These are phyloP conservation scores for Hofmannophila pseudospretella DNA, from an alignment of 2,888 invertebrate species.

Conservation along the genomic window DNA sequence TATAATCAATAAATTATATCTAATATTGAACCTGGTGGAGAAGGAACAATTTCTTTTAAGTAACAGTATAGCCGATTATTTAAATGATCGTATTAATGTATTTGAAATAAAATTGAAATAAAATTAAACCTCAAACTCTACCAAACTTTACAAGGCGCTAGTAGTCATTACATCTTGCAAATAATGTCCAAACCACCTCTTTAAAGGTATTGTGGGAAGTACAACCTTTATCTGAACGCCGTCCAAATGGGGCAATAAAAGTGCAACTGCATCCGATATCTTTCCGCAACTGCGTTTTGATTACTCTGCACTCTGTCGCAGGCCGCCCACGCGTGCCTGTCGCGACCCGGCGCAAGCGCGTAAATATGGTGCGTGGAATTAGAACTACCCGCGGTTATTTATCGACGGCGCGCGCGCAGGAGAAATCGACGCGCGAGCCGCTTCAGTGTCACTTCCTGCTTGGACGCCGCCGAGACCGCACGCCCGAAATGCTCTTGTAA, in stretches of 20 bases:
- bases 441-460: slow-evolving; percentile 57
- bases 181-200: too few species aligned
- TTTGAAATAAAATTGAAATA: too few species aligned
- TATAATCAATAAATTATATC: too few species aligned
- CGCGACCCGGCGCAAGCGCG: slow-evolving; percentile 48
- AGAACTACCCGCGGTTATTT: slow-evolving; percentile 70
- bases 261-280: slow-evolving; percentile 27
- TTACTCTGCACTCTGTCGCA: slow-evolving; percentile 43
- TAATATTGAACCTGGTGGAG: too few species aligned
- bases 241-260: slow-evolving; percentile 24
- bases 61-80: too few species aligned
- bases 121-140: background rate
- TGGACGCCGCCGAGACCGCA: slow-evolving; percentile 40
- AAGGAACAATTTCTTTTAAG: too few species aligned
- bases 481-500: slow-evolving; percentile 43
- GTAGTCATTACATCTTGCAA: background rate
- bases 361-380: slow-evolving; percentile 68
- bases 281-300: slow-evolving; percentile 45
- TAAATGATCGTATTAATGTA: too few species aligned
- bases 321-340: slow-evolving; percentile 29
- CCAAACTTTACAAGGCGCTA: too few species aligned
- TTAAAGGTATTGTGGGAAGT: background rate
- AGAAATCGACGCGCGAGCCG: slow-evolving; percentile 31
- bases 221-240: background rate
- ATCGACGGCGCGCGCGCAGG: slow-evolving; percentile 34